Evolutionary conservation across 2,888 invertebrate genomes (phyloP), one percentile per base, ranked within the genome.

Genomic region (Anthrax anthrax): DNA sequence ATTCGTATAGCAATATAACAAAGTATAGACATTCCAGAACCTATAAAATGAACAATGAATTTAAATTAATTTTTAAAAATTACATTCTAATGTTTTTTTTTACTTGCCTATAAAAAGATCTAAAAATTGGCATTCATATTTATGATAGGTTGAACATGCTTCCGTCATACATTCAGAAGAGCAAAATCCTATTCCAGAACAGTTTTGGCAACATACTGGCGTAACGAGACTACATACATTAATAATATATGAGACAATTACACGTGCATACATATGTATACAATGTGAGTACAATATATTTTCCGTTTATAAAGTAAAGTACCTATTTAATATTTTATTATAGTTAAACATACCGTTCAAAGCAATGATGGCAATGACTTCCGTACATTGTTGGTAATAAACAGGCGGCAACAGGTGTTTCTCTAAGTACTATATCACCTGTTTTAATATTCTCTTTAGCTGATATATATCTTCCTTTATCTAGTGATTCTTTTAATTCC

Each of bases 351-450:
- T 55, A 84, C 85, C 83, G 77, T 57, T 73, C 72, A 55, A 86
- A 85, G 60, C 89, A 89, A 60, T 87, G 77, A 51, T 83, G 77
- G 58, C 89, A 89, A 61, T 87, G 83, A 2, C 82, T 79, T 3
- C 87, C 86, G 60, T 78, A 83, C 62, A 72, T 79, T 54, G 80
- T 80, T 0, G 83, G 76, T 14, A 84, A 65, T 1, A 89, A 70
- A 56, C 81, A 83, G 0, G 85, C 78, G 0, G 81, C 84, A 54
- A 80, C 78, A 0, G 89, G 84, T 32, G 71, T 67, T 62, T 89
- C 88, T 2, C 76, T 73, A 1, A 84, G 70, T 14, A 90, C 63
- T 1, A 78, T 75, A 58, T 87, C 84, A 0, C 88, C 88, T 0
- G 84, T 76, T 51, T 70, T 69, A 36, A 67, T 41, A 8, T 56